Conservation (phyloP, 2,797 vertebrate species). For the Argya squamiceps region DNA sequence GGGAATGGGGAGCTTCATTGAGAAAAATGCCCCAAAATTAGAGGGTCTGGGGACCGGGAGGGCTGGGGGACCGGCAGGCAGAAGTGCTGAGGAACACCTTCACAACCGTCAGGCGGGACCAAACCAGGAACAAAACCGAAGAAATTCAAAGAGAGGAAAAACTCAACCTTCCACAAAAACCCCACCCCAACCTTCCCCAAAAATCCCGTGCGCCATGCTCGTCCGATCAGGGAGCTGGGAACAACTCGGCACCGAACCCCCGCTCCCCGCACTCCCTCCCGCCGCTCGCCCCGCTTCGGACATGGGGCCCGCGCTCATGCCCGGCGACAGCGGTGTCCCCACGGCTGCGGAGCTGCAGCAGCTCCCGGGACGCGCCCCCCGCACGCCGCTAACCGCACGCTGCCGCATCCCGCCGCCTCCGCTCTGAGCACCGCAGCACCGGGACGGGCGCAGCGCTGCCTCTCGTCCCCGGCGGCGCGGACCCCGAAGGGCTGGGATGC, state of each 20-base stretch:
- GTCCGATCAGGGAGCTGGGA: background rate
- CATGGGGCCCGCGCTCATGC: background rate
- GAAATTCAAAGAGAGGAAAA: background rate
- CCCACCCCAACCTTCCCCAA: background rate
- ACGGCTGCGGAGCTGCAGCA: background rate
- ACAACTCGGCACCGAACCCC: accelerated
- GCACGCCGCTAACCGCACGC: background rate
- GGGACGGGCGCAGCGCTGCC: background rate
- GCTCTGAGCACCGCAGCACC: background rate
- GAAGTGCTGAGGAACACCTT: background rate
- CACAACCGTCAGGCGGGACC: background rate
- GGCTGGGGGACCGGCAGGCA: accelerated
- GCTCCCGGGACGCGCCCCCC: background rate
- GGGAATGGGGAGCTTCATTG: background rate
- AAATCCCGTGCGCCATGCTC: background rate
- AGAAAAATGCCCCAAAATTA: background rate
- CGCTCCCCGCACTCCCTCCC: background rate
- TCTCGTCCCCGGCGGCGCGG: background rate
- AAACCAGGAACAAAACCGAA: background rate
- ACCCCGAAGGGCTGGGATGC: background rate
- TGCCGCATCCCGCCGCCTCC: background rate
- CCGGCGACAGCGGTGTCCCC: background rate
- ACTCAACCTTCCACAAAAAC: background rate
- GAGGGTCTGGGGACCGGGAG: accelerated
- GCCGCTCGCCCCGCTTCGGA: background rate